Evolutionary conservation across 2,113 vertebrate species (phyloP).

Genomic region (Tragelaphus buxtoni): DNA sequence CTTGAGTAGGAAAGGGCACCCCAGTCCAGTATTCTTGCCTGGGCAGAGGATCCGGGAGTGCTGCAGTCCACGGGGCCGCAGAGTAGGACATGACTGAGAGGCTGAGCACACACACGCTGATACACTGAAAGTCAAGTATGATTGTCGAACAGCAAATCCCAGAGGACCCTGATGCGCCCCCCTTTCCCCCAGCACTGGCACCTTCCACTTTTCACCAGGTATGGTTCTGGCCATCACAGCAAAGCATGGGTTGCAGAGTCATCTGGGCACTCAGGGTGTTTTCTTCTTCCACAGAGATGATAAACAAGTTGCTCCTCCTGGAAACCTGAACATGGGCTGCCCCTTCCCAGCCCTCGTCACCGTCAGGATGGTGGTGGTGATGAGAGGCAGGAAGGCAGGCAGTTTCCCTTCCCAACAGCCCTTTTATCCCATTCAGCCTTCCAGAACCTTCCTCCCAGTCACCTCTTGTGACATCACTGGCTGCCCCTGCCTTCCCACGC

Average conservation of each 20-base stretch:
- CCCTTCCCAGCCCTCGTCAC: not conserved
- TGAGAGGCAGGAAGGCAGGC: not conserved
- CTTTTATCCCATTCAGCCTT: not conserved
- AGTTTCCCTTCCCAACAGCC: not conserved
- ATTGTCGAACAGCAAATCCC: not conserved
- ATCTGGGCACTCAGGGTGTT: not conserved
- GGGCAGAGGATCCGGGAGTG: not conserved
- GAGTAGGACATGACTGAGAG: not conserved
- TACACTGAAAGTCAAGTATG: not conserved
- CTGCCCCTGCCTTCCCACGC: not conserved
- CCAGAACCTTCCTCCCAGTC: conserved; percentile 39
- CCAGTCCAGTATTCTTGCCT: not conserved
- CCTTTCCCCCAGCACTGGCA: not conserved
- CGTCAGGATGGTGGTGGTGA: not conserved
- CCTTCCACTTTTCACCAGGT: not conserved
- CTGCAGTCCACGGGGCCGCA: not conserved
- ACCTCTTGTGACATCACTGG: conserved; percentile 63
- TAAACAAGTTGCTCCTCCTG: not conserved
- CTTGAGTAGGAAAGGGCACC: not conserved
- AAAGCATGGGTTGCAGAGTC: not conserved
- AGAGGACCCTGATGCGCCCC: not conserved
- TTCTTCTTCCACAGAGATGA: not conserved
- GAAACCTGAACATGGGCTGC: not conserved
- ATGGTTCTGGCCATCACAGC: not conserved
- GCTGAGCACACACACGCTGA: not conserved